These are phyloP conservation scores for Syrista parreyssii DNA, from an alignment of 2,888 invertebrate genomes.

Conservation along the genomic window DNA sequence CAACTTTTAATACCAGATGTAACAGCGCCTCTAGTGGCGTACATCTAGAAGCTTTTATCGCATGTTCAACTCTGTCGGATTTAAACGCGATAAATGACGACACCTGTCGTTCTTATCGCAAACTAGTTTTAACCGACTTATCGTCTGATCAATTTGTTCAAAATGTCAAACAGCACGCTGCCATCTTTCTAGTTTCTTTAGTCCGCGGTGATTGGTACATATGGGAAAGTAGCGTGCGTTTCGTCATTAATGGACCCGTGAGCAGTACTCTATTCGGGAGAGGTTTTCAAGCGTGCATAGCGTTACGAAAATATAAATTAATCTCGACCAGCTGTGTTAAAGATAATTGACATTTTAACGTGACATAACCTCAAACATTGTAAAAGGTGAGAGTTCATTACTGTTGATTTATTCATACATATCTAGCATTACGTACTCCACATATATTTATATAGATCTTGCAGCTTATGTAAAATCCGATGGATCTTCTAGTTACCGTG, in stretches of 20 bases:
- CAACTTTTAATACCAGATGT: neutral
- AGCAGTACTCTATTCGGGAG: neutral
- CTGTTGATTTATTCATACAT: neutral
- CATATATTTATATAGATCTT: neutral
- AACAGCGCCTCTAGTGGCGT: neutral
- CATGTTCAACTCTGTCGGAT: neutral
- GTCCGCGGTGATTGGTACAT: neutral
- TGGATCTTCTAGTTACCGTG: neutral
- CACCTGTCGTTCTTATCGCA: neutral
- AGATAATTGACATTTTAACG: neutral
- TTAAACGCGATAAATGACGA: neutral
- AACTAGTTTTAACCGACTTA: neutral
- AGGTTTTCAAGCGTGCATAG: neutral
- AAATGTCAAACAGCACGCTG: neutral
- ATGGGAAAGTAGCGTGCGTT: neutral
- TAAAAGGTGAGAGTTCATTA: conserved; percentile 11
- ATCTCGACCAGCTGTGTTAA: neutral
- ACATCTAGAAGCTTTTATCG: neutral
- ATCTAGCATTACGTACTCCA: neutral
- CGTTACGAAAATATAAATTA: neutral
- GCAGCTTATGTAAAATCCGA: neutral
- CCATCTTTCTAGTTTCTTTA: neutral
- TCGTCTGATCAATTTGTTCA: neutral
- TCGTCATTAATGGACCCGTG: neutral
- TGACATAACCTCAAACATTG: conserved; percentile 22